Evolutionary conservation across 37 sponge, comb jelly and placozoan species (phyloP).

Genomic region (Crambe crambe): DNA sequence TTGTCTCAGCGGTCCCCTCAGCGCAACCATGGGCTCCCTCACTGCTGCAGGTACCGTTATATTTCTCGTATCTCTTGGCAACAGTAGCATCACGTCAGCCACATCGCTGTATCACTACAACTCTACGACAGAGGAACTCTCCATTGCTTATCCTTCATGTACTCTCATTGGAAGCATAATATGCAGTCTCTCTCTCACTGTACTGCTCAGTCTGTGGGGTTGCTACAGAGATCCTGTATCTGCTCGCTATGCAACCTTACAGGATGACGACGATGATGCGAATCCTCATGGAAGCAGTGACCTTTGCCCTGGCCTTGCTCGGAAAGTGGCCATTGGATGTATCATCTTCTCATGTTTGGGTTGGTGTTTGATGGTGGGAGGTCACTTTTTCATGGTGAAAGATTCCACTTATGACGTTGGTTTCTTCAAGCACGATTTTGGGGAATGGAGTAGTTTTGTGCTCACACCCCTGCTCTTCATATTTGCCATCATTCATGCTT

Average conservation of each 20-base stretch:
- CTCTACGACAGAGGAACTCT: neutral
- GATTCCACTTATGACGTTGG: neutral
- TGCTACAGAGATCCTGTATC: neutral
- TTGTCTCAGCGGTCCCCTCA: neutral
- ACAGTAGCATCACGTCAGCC: slow-evolving; percentile 6
- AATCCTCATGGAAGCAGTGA: neutral
- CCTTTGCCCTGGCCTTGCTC: neutral
- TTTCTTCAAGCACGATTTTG: slow-evolving; percentile 17
- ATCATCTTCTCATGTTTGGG: neutral
- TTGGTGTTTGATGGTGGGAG: slow-evolving; percentile 2
- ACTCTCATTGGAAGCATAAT: neutral
- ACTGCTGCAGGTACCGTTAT: neutral
- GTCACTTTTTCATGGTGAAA: neutral
- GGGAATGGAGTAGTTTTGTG: neutral
- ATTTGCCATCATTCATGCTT: neutral
- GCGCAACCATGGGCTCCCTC: neutral
- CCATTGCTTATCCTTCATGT: neutral
- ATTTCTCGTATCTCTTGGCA: neutral
- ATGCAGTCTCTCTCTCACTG: neutral
- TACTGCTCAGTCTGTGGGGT: neutral
- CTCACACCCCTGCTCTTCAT: neutral
- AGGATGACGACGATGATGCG: neutral
- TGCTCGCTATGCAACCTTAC: neutral
- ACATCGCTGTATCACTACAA: neutral
- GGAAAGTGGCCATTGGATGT: neutral